A percentile compares a stretch with the other conserved stretches of the same genome.
Conservation (phyloP, 1,140 invertebrate species). For the Monochamus saltuarius region DNA sequence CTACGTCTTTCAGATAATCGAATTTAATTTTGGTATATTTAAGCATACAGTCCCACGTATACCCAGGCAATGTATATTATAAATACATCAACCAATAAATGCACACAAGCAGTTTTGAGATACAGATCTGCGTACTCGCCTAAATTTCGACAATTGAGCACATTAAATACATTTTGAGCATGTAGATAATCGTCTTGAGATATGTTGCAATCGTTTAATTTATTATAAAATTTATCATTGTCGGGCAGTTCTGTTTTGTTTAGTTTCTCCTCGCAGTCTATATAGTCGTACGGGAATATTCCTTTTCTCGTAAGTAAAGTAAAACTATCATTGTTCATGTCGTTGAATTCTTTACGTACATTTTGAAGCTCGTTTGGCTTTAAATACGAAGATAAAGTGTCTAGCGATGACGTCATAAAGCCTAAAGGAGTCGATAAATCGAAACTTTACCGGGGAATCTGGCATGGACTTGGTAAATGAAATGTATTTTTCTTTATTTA, state of each 20-base stretch:
- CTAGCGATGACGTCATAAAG: conserved; percentile 26
- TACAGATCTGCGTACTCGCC: conserved; percentile 53
- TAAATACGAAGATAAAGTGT: conserved; percentile 17
- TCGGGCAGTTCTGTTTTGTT: background rate
- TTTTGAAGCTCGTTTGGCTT: conserved; percentile 20
- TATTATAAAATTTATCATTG: conserved; percentile 20
- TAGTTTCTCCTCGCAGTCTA: conserved; percentile 37
- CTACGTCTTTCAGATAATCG: too few relatives aligned
- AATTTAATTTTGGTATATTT: too few relatives aligned
- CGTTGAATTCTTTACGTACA: conserved; percentile 1
- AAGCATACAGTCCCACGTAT: conserved; percentile 41
- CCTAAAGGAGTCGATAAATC: background rate
- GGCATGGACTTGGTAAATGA: background rate
- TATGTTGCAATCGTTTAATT: too few relatives aligned
- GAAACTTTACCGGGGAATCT: conserved; percentile 6
- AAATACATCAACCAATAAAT: conserved; percentile 43
- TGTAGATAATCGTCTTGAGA: too few relatives aligned
- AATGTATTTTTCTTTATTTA: conserved; percentile 34
- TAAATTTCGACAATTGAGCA: too few relatives aligned
- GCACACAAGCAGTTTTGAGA: conserved; percentile 45
- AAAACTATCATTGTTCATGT: conserved; percentile 29
- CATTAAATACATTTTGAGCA: too few relatives aligned
- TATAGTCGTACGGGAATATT: conserved; percentile 45
- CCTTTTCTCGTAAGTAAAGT: conserved; percentile 44
- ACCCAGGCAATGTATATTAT: conserved; percentile 47